A percentile compares a stretch with the other conserved stretches of the same genome.
phyloP scores from a whole-genome alignment of 2,113 vertebrate species.

The Mohoua ochrocephala region DNA sequence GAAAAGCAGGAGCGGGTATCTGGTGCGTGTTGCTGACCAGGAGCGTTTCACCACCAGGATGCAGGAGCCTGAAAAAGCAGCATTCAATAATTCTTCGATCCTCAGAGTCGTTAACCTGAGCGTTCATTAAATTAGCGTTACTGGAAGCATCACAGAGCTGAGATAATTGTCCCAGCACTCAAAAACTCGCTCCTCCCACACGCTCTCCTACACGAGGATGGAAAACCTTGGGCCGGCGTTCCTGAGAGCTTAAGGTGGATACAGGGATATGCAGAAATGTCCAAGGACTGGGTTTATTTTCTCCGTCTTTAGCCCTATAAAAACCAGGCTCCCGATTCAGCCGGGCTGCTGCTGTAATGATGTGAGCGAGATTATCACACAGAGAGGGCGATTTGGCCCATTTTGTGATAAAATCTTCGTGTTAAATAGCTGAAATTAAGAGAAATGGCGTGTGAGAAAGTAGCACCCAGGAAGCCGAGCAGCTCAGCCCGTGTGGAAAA shows the following conservation, averaged over 20 bases:
- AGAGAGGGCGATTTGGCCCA: background rate
- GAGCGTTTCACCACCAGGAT: background rate
- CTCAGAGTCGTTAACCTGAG: background rate
- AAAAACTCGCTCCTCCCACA: background rate
- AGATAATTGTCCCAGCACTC: background rate
- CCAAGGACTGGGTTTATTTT: background rate
- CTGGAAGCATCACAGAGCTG: slow-evolving; percentile 9
- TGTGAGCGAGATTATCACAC: background rate
- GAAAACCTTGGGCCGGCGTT: background rate
- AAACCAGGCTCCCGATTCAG: background rate
- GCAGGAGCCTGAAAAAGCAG: background rate
- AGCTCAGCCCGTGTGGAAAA: background rate
- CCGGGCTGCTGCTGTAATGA: background rate
- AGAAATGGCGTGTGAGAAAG: background rate
- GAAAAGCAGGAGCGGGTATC: background rate
- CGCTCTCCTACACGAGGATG: background rate
- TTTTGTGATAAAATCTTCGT: background rate
- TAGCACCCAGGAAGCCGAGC: background rate
- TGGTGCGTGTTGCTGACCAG: background rate
- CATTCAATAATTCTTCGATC: background rate
- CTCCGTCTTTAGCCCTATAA: background rate
- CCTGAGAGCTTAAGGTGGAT: background rate
- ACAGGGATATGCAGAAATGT: background rate
- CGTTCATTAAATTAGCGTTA: background rate
- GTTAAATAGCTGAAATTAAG: background rate